phyloP scores from a whole-genome alignment of 2,113 vertebrate genomes.

The Tursiops truncatus region DNA sequence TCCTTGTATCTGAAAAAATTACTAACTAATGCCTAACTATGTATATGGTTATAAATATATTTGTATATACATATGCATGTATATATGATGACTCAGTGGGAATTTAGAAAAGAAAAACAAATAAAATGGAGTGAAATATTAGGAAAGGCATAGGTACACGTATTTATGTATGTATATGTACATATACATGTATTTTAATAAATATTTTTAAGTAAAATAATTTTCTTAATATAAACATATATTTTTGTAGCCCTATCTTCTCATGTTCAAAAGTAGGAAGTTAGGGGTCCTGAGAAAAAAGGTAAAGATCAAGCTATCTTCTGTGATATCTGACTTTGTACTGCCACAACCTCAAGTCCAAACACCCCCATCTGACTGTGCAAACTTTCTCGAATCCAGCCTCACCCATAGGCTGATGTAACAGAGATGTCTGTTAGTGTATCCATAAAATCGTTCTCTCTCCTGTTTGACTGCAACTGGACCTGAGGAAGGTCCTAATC shows the following conservation, averaged over 20 bases:
- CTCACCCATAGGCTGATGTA: background rate
- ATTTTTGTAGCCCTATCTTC: background rate
- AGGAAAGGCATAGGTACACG: background rate
- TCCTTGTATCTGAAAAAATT: background rate
- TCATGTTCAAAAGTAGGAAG: background rate
- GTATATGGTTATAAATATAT: too few relatives aligned
- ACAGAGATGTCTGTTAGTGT: background rate
- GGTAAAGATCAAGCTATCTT: background rate
- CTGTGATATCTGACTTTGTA: background rate
- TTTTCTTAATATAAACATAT: background rate
- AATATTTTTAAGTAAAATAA: background rate
- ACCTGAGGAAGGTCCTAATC: background rate
- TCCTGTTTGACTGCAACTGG: background rate
- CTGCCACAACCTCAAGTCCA: background rate
- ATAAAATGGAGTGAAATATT: background rate
- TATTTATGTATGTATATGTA: background rate
- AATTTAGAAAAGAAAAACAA: slow-evolving; percentile 34
- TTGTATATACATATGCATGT: background rate
- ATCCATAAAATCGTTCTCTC: background rate
- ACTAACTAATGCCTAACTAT: background rate
- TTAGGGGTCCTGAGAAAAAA: background rate
- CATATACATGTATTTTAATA: background rate
- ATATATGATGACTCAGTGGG: background rate
- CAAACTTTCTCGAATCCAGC: background rate
- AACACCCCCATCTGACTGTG: background rate